Evolutionary conservation across 2,113 vertebrate genomes (phyloP).

Genomic region (Ancistrus triradiatus): DNA sequence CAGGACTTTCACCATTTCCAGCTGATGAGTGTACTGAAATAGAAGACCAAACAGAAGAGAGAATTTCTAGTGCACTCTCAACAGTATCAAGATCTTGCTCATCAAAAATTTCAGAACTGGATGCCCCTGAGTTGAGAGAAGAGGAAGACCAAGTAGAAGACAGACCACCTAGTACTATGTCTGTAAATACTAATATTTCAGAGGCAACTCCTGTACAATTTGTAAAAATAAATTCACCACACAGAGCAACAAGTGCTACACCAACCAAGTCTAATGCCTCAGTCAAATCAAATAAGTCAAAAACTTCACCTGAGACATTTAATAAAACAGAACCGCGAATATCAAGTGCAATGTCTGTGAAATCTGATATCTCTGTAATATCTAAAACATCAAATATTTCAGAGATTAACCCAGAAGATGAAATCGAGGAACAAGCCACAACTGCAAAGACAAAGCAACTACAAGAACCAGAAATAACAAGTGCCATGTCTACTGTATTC

Average conservation of each 20-base stretch:
- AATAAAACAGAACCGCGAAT: constrained; percentile 26
- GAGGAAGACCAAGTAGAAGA: constrained; percentile 1
- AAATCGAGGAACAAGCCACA: too few species aligned
- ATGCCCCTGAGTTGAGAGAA: not conserved
- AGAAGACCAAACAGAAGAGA: constrained; percentile 11
- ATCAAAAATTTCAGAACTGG: constrained; percentile 4
- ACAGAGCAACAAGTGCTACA: not conserved
- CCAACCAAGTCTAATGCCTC: constrained; percentile 35
- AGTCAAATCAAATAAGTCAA: constrained; percentile 10
- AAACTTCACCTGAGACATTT: constrained; percentile 11
- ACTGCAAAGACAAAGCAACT: not conserved
- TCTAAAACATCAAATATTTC: constrained; percentile 9
- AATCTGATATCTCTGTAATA: constrained; percentile 21
- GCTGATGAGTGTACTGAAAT: not conserved
- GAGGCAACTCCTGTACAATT: constrained; percentile 22
- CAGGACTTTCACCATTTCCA: constrained; percentile 15
- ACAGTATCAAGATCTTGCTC: constrained; percentile 1
- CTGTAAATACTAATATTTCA: constrained; percentile 20
- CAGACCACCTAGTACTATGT: constrained; percentile 11
- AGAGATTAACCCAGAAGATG: too few species aligned
- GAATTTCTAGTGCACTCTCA: constrained; percentile 12
- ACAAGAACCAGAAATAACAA: not conserved
- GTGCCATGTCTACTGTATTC: constrained; percentile 39
- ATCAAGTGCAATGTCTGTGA: constrained; percentile 21
- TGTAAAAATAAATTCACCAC: not conserved